Base-by-base conservation (phyloP, 2,797 vertebrate genomes). In the Scyliorhinus canicula region DNA sequence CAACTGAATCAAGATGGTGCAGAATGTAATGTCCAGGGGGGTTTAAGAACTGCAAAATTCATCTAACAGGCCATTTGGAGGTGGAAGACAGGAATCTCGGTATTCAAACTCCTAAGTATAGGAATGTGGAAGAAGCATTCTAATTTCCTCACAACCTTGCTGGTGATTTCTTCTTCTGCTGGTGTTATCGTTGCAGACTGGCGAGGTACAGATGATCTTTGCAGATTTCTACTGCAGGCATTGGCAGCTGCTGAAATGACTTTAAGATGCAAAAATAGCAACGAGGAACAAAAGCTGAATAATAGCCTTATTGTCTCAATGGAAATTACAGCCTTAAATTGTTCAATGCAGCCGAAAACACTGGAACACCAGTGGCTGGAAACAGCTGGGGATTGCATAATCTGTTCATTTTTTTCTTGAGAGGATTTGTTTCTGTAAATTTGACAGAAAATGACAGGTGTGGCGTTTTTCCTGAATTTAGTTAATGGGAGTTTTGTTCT, bases 321-420 rank as follows among this genome's bases (percentile, higher is more conserved):
- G 67, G 47, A 94, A 94, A 94, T 94, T 47, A 94, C 93, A 94
- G 93, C 12, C 67, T 74, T 94, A 94, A 74, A 94, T 94, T 94
- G 93, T 74, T 71, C 52, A 94, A 94, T 55, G 44, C 67, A 55
- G 47, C 47, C 65, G 55, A 94, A 65, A 74, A 94, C 31, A 67
- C 44, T 94, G 93, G 31, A 69, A 94, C 93, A 71, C 65, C 93
- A 94, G 52, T 50, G 69, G 74, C 93, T 94, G 93, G 67, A 94
- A 74, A 94, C 93, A 94, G 93, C 93, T 94, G 67, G 93, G 31
- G 67, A 94, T 94, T 52, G 12, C 31, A 74, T 74, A 50, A 94
- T 94, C 67, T 8, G 50, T 94, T 74, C 67, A 74, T 74, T 52
- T 21, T 71, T 94, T 74, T 94, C 55, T 65, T 35, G 28, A 74